Conservation (phyloP, 92 coral and sea anemone genomes). For the Paragorgia papillata region DNA sequence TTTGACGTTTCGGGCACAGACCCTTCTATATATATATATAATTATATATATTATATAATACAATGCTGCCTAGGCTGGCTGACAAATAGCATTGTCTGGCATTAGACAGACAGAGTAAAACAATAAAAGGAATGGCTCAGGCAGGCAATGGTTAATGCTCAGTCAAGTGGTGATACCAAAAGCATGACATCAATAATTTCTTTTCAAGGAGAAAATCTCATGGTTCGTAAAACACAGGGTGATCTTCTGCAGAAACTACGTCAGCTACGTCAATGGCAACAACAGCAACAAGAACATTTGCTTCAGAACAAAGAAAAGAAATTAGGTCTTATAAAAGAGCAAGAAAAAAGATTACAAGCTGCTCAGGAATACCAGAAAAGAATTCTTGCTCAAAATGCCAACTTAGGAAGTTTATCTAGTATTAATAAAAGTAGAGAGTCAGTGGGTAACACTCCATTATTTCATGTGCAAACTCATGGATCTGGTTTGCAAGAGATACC, state of each 20-base stretch:
- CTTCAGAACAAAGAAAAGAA: constrained; percentile 35
- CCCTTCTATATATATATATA: too few relatives aligned
- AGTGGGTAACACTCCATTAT: not conserved
- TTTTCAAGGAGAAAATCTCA: constrained; percentile 13
- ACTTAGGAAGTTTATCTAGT: not conserved
- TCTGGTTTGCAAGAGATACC: not conserved
- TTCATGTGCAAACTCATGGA: constrained; percentile 2
- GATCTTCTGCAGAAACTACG: constrained; percentile 84
- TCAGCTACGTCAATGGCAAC: constrained; percentile 97
- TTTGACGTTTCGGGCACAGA: too few relatives aligned
- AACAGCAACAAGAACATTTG: constrained; percentile 78
- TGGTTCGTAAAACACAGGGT: constrained; percentile 53
- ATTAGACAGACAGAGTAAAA: too few relatives aligned
- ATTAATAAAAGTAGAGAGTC: not conserved
- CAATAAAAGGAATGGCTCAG: too few relatives aligned
- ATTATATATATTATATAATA: too few relatives aligned
- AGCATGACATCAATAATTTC: too few relatives aligned
- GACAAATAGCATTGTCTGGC: too few relatives aligned
- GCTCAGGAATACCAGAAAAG: constrained; percentile 39
- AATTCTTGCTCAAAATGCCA: constrained; percentile 1
- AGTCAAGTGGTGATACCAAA: too few relatives aligned
- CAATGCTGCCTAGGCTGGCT: too few relatives aligned
- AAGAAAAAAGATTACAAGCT: constrained; percentile 20
- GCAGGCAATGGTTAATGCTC: too few relatives aligned
- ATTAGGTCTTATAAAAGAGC: constrained; percentile 5